Evolutionary conservation across 2,797 vertebrate genomes (phyloP).

Genomic region (Austrolebias charrua): DNA sequence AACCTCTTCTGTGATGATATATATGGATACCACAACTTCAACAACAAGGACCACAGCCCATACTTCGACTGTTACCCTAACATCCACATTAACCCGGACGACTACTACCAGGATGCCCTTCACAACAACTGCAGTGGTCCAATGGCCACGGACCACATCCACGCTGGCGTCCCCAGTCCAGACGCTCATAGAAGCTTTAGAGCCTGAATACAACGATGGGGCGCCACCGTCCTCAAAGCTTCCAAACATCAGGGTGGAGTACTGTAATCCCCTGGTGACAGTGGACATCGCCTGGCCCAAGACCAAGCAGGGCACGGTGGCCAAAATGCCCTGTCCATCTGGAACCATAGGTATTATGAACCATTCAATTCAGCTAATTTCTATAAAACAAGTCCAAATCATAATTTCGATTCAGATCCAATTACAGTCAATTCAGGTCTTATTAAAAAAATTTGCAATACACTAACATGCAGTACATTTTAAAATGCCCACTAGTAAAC

Average conservation of each 20-base stretch:
- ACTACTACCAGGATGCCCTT: constrained; percentile 72
- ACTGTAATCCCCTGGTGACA: constrained; percentile 87
- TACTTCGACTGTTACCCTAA: constrained; percentile 46
- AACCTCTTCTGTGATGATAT: constrained; percentile 84
- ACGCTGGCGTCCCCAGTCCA: constrained; percentile 48
- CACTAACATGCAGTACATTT: no score
- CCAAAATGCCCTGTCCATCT: constrained; percentile 88
- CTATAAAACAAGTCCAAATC: no score
- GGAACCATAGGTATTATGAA: constrained; percentile 86
- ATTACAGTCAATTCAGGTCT: no score
- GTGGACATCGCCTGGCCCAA: constrained; percentile 92
- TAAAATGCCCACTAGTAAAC: no score
- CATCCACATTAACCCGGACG: constrained; percentile 56
- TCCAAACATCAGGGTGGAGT: constrained; percentile 84
- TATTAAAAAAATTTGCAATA: no score
- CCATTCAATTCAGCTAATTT: background rate
- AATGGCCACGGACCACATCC: constrained; percentile 80
- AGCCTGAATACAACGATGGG: constrained; percentile 72
- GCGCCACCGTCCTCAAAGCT: constrained; percentile 83
- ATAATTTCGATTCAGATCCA: no score
- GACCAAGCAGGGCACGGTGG: constrained; percentile 86
- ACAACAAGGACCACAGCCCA: constrained; percentile 69
- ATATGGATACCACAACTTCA: constrained; percentile 77
- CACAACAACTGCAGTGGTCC: constrained; percentile 46
- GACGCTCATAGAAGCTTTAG: constrained; percentile 39